A percentile compares a stretch with the other conserved stretches of the same genome.
These are phyloP conservation scores for Corynorhinus townsendii DNA, from an alignment of 2,113 vertebrate genomes.

Conservation along the genomic window DNA sequence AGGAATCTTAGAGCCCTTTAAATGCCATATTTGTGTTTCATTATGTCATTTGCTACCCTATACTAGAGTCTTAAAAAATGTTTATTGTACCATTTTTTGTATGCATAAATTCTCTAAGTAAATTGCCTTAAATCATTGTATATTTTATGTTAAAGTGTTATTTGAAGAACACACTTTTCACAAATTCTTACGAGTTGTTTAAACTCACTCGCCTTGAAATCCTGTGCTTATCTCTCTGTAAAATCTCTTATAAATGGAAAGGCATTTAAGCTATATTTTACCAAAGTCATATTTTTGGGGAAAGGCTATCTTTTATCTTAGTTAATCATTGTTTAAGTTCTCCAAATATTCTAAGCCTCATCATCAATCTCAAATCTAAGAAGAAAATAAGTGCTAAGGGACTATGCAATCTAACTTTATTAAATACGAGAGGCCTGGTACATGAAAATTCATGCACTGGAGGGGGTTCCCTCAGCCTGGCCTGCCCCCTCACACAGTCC, in stretches of 20 bases:
- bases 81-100: not conserved
- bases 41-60: not conserved
- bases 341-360: conserved; percentile 43
- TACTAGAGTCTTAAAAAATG: not conserved
- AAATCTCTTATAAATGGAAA: conserved; percentile 12
- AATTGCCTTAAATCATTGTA: not conserved
- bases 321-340: conserved; percentile 52
- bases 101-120: not conserved
- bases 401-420: not conserved
- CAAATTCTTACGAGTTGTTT: conserved; percentile 5
- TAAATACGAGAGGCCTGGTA: not conserved
- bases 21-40: not conserved
- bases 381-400: conserved; percentile 8
- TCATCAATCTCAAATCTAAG: conserved; percentile 11
- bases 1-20: not conserved
- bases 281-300: conserved; percentile 40
- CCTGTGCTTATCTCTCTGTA: conserved; percentile 25
- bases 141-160: conserved; percentile 38
- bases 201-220: conserved; percentile 15
- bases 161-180: conserved; percentile 33
- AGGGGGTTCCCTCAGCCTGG: no score
- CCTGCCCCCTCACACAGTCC: no score
- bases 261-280: conserved; percentile 43
- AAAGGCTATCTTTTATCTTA: conserved; percentile 34
- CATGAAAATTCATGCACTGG: no score